Percentiles rank a stretch among this genome's conserved stretches.
These are phyloP conservation scores for Pachyramphus minor DNA, from an alignment of 2,113 vertebrate species.

Conservation along the genomic window DNA sequence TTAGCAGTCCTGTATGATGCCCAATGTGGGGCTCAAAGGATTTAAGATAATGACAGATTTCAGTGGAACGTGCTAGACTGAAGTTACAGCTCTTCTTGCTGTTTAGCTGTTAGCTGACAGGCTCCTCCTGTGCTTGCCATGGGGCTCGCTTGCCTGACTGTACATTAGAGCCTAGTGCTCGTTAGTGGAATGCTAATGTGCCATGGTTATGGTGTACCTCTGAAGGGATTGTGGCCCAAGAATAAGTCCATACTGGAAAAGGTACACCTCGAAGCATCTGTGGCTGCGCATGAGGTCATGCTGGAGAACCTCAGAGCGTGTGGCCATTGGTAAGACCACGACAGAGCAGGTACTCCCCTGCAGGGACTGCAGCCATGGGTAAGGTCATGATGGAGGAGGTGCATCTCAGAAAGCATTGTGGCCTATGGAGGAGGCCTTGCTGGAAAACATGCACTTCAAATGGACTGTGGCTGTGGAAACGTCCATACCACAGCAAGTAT, in stretches of 20 bases:
- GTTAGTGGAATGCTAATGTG: background rate
- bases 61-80: background rate
- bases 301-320: background rate
- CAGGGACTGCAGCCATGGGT: background rate
- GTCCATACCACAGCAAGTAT: background rate
- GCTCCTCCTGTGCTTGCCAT: background rate
- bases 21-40: fast-evolving
- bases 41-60: background rate
- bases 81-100: background rate
- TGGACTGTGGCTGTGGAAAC: background rate
- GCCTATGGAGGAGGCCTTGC: background rate
- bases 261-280: background rate
- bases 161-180: background rate
- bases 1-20: background rate
- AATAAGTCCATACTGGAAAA: background rate
- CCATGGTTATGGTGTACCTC: background rate
- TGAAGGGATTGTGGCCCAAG: background rate
- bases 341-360: background rate
- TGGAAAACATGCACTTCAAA: background rate
- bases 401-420: background rate
- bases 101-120: background rate
- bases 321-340: background rate
- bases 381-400: background rate
- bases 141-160: background rate
- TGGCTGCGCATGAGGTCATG: background rate